Percentiles rank a stretch among this genome's conserved stretches.
Evolutionary conservation across 2,113 vertebrate genomes (phyloP).

Genomic region (Ondatra zibethicus): DNA sequence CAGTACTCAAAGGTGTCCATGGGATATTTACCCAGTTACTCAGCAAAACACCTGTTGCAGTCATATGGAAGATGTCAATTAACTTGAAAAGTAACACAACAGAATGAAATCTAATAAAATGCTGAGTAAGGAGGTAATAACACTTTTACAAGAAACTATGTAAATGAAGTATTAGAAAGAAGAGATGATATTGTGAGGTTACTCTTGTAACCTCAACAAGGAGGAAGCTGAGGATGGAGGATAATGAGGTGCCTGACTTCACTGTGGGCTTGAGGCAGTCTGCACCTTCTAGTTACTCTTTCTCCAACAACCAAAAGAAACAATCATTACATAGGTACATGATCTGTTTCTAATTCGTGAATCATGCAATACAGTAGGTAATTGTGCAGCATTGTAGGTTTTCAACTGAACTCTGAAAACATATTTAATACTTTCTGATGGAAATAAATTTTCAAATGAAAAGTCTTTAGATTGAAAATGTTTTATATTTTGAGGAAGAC

Average conservation of each 20-base stretch:
- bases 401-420: conserved; percentile 38
- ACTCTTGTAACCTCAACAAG: background rate
- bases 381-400: background rate
- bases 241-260: background rate
- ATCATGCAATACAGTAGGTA: background rate
- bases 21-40: background rate
- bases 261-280: background rate
- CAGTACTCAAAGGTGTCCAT: background rate
- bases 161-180: conserved; percentile 61
- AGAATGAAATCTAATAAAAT: background rate
- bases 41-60: conserved; percentile 14
- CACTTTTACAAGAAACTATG: conserved; percentile 41
- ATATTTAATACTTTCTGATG: background rate
- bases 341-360: conserved; percentile 7
- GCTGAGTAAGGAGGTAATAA: conserved; percentile 47
- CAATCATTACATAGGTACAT: background rate
- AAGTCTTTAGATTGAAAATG: background rate
- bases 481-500: conserved; percentile 12
- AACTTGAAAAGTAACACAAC: background rate
- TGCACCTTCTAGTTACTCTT: background rate
- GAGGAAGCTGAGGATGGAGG: background rate
- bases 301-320: background rate
- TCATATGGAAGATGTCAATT: background rate
- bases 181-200: too few relatives aligned
- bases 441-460: conserved; percentile 21